Base-by-base conservation (phyloP, 2,113 vertebrate genomes). In the Pipa parva region DNA sequence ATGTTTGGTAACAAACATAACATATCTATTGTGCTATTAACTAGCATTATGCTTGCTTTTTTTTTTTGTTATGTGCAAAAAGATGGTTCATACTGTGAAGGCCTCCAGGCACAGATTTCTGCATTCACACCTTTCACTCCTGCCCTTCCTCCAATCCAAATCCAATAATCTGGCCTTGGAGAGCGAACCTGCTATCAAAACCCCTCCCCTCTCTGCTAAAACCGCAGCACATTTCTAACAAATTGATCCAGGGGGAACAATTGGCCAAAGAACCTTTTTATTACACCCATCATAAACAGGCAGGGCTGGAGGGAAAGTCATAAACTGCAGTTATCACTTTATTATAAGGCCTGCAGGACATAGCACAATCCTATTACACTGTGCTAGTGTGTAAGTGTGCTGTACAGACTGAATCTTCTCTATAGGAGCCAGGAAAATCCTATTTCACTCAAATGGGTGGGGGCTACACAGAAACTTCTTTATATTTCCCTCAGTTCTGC, bases 231-330 rank as follows among this genome's bases (percentile, higher is more conserved):
- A 81, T 82, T 83, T 82, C 75, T 68, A 33, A 74, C 10, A 59
- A 77, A 85, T 78, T 68, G 78, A 73, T 79, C 83, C 82, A 22
- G 36, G 0, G 82, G 83, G 84, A 85, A 76, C 84, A 78, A 76
- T 84, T 79, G 81, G 80, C 84, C 82, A 81, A 77, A 83, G 80
- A 79, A 74, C 80, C 81, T 84, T 82, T 84, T 85, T 84, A 83
- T 76, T 80, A 85, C 73, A 2, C 72, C 78, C 74, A 79, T 79
- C 80, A 1, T 85, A 83, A 85, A 84, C 82, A 83, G 82, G 1
- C 74, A 78, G 76, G 77, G 82, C 81, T 83, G 79, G 1, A 72
- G 76, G 79, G 76, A 78, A 73, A 29, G 81, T 10, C 63, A 58
- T 63, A 57, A 81, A 80, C 63, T 4, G 15, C 8, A 74, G 67